Conservation (phyloP, 1,140 invertebrate genomes). For the Aethina tumida region DNA sequence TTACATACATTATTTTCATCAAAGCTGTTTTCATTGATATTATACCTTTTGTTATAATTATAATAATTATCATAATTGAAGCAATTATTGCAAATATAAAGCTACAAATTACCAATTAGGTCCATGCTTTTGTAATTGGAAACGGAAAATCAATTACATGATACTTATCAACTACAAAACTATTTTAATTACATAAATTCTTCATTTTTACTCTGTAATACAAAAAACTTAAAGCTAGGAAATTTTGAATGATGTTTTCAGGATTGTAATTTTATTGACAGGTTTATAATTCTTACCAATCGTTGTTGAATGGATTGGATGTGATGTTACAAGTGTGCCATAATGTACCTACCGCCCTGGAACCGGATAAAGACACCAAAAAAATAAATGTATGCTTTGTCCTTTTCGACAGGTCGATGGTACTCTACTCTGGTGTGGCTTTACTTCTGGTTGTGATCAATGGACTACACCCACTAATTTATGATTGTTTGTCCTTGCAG, state of each 20-base stretch:
- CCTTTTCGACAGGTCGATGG: no score
- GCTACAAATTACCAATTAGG: no score
- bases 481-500: neutral
- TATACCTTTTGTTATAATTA: no score
- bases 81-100: no score
- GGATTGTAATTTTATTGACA: conserved; percentile 27
- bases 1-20: no score
- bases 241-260: neutral
- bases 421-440: no score
- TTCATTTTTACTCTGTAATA: neutral
- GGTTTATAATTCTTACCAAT: conserved; percentile 62
- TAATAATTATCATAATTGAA: no score
- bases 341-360: conserved; percentile 38
- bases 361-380: conserved; percentile 31
- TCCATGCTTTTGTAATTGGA: no score
- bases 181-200: no score
- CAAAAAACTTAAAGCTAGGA: neutral
- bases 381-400: conserved; percentile 28
- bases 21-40: no score
- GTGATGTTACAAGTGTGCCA: conserved; percentile 60
- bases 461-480: neutral
- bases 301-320: conserved; percentile 56
- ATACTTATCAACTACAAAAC: no score
- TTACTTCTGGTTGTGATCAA: conserved; percentile 6
- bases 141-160: no score